A percentile compares a stretch with the other conserved stretches of the same genome.
phyloP scores from a whole-genome alignment of 1,140 invertebrate genomes.

The Euura lappo region DNA sequence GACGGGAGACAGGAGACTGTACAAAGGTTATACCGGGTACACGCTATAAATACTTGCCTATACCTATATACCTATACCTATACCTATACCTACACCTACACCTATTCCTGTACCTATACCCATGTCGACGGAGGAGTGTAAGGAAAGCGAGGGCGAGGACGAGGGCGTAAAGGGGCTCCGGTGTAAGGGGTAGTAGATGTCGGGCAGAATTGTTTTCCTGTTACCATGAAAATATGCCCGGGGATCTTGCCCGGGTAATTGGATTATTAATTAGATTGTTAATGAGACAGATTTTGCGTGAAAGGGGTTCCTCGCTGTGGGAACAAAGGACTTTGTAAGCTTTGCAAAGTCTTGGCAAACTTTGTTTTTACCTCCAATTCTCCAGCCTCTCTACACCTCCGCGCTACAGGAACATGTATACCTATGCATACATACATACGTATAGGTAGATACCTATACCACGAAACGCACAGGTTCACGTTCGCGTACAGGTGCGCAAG shows the following conservation, averaged over 20 bases:
- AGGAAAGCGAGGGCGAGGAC: conserved; percentile 17
- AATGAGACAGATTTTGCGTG: conserved; percentile 57
- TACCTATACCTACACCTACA: too few relatives aligned
- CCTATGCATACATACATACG: too few relatives aligned
- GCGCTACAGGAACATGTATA: too few relatives aligned
- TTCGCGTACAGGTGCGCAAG: too few relatives aligned
- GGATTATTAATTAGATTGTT: conserved; percentile 63
- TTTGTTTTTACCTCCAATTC: background rate
- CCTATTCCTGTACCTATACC: too few relatives aligned
- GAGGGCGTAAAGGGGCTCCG: background rate
- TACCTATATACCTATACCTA: too few relatives aligned
- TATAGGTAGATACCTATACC: too few relatives aligned
- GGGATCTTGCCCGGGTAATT: conserved; percentile 55
- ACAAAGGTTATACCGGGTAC: background rate
- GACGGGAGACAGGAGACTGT: background rate
- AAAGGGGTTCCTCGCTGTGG: conserved; percentile 26
- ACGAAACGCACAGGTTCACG: too few relatives aligned
- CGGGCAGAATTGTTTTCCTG: conserved; percentile 56
- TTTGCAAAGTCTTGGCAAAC: conserved; percentile 5
- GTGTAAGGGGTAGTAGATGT: conserved; percentile 15
- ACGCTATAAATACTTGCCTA: too few relatives aligned
- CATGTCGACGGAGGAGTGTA: conserved; percentile 12
- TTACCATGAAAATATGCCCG: conserved; percentile 54
- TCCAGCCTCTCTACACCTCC: too few relatives aligned
- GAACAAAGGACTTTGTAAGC: conserved; percentile 7